Evolutionary conservation across 1,140 invertebrate species (phyloP).

Genomic region (Leptestheria dahalacensis): DNA sequence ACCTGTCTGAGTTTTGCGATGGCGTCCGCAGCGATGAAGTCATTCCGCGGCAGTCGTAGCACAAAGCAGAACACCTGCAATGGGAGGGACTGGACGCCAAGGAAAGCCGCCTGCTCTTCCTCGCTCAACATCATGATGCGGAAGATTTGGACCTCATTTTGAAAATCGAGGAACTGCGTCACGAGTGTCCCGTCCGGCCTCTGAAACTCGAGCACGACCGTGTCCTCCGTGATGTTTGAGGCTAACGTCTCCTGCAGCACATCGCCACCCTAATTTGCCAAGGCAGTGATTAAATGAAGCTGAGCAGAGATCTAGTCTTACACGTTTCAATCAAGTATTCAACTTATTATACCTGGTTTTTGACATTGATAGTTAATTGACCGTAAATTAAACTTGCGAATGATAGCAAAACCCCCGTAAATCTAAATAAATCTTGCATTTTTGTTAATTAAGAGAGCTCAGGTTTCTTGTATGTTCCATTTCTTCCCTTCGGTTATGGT

Average conservation of each 20-base stretch:
- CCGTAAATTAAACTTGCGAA: background rate
- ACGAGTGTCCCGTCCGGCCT: constrained; percentile 77
- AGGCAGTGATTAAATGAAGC: no score
- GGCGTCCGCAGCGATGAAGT: constrained; percentile 83
- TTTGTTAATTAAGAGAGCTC: no score
- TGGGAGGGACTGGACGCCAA: constrained; percentile 44
- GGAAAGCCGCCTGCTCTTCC: constrained; percentile 55
- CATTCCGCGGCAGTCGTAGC: constrained; percentile 66
- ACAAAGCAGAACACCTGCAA: constrained; percentile 87
- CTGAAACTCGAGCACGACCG: constrained; percentile 73
- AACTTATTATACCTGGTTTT: background rate
- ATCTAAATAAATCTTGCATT: no score
- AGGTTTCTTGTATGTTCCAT: no score
- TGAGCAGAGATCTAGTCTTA: no score
- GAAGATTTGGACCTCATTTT: constrained; percentile 83
- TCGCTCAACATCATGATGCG: constrained; percentile 85
- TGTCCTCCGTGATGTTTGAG: constrained; percentile 76
- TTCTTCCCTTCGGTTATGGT: no score
- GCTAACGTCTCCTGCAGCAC: constrained; percentile 80
- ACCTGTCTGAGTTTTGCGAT: constrained; percentile 94
- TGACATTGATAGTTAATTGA: background rate
- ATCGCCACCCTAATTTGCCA: constrained; percentile 89
- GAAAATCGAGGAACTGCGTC: constrained; percentile 84
- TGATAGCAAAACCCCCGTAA: background rate
- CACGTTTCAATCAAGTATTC: no score